Base-by-base conservation (phyloP, 2,888 invertebrate species). In the Heliothis peltigera region DNA sequence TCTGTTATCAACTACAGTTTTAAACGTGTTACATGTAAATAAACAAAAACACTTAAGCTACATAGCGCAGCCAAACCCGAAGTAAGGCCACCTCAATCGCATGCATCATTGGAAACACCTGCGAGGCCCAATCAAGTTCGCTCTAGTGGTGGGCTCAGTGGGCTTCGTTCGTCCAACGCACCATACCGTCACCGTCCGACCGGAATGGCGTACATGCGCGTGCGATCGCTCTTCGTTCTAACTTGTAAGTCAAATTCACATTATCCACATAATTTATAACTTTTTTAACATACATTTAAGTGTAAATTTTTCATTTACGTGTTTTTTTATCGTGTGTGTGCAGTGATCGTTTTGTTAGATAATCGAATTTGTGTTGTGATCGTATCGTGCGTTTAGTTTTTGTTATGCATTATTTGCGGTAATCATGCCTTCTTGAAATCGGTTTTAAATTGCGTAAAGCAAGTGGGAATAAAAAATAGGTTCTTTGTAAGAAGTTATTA, bases 151-250 rank as follows among this genome's bases (percentile, higher is more conserved):
- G 52, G 72, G 66, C 32, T 22, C 28, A 22, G 46, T 51, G 57
- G 48, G 51, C 65, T 32, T 46, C 48, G 46, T 22, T 49, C 47
- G 54, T 42, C 62, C 61, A 54, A 18, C 60, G 57, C 76, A 59
- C 77, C 86, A 88, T 80, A 84, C 70, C 75, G 83, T 77, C 75
- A 75, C 76, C 73, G 80, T 80, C 77, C 83, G 79, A 80, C 84
- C 81, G 85, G 79, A 83, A 93, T 93, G 93, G 89, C 87, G 87
- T 84, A 87, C 90, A 88, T 77, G 74, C 82, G 78, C 64, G 70
- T 61, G 63, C 55, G 49, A 18, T 59, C 75, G 88, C 89, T 93
- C 93, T 83, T 91, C 88, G 87, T 92, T 91, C 81, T 93, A 91
- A 89, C 92, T 84, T 81, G 94, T 94, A 80, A 94, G 94, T 93